Conservation (phyloP, 2,888 invertebrate genomes). For the Eilema griseolum region DNA sequence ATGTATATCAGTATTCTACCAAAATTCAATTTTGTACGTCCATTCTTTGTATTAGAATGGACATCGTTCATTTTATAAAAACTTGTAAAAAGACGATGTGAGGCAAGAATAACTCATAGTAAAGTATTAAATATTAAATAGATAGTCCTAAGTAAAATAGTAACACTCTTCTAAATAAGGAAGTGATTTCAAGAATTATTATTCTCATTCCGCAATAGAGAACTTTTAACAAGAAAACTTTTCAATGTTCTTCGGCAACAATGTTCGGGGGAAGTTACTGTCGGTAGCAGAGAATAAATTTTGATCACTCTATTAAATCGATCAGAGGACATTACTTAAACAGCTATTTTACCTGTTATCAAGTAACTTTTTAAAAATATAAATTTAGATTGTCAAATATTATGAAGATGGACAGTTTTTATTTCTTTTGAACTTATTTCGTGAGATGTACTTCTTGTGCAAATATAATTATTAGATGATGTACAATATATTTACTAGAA, state of each 20-base stretch:
- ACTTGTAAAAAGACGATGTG: background rate
- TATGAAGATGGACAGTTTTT: background rate
- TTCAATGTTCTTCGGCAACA: conserved; percentile 78
- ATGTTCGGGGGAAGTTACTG: conserved; percentile 77
- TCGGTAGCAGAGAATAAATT: conserved; percentile 76
- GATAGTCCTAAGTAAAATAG: conserved; percentile 53
- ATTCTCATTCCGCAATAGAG: conserved; percentile 83
- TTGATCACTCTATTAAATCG: conserved; percentile 74
- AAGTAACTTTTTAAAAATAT: conserved; percentile 14
- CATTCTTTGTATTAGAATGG: too few species aligned
- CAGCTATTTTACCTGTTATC: conserved; percentile 38
- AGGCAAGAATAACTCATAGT: too few species aligned
- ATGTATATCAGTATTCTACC: too few species aligned
- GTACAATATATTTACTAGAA: conserved; percentile 21
- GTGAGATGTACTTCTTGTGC: background rate
- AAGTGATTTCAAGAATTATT: conserved; percentile 83
- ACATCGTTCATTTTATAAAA: background rate
- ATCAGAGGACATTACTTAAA: conserved; percentile 48
- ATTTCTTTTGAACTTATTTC: background rate
- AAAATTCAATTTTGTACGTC: too few species aligned
- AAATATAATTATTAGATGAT: background rate
- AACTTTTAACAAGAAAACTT: conserved; percentile 87
- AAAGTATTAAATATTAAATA: conserved; percentile 18
- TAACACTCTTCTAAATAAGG: conserved; percentile 70
- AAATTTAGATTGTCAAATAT: conserved; percentile 1